Percentiles rank a stretch among this genome's conserved stretches.
These are phyloP conservation scores for Pseudocheirus occidentalis DNA, from an alignment of 2,797 vertebrate species.

Conservation along the genomic window DNA sequence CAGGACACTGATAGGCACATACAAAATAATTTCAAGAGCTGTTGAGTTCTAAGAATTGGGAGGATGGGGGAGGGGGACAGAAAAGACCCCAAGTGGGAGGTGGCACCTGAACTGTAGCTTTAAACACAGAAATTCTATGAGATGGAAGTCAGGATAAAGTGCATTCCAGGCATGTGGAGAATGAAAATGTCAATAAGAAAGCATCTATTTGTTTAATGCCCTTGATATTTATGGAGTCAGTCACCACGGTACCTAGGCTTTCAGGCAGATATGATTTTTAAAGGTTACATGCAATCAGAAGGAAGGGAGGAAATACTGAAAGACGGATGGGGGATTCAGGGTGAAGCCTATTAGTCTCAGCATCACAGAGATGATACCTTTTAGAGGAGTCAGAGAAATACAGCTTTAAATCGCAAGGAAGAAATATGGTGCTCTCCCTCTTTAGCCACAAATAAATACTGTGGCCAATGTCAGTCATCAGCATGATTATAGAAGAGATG, in stretches of 20 bases:
- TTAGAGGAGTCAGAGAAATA: slow-evolving; percentile 1
- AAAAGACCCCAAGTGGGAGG: not conserved
- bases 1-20: not conserved
- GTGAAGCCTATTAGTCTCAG: slow-evolving; percentile 3
- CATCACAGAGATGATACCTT: not conserved
- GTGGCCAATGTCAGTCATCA: not conserved
- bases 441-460: not conserved
- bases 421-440: not conserved
- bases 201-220: not conserved
- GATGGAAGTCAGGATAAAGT: not conserved
- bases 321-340: not conserved
- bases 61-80: not conserved
- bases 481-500: not conserved
- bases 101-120: not conserved
- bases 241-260: not conserved
- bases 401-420: not conserved
- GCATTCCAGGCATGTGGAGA: not conserved
- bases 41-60: not conserved
- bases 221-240: not conserved
- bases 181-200: not conserved
- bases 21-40: not conserved
- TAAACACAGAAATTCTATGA: not conserved
- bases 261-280: slow-evolving; percentile 35
- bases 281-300: not conserved
- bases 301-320: not conserved